Evolutionary conservation across 2,797 vertebrate species (phyloP), one percentile per base, ranked within the genome.

Genomic region (Euphonia xanthogaster): DNA sequence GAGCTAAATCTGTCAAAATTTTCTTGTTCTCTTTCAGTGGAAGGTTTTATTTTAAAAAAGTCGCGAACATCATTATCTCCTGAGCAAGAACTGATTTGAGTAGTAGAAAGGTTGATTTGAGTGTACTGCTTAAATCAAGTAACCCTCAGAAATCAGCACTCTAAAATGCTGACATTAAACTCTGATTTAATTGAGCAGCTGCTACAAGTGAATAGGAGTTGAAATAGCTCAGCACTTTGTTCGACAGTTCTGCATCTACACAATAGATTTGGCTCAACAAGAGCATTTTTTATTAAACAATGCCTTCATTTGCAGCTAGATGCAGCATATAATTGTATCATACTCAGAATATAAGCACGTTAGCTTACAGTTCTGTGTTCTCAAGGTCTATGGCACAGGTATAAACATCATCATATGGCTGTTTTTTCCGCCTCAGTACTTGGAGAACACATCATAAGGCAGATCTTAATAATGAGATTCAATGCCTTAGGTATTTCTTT

Each of bases 111-210:
- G 88, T 85, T 93, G 88, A 96, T 91, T 76, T 86, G 90, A 93
- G 63, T 63, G 51, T 86, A 79, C 45, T 58, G 67, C 88, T 96
- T 92, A 82, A 57, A 92, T 87, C 60, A 84, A 95, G 73, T 88
- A 95, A 92, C 51, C 77, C 73, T 87, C 86, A 93, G 74, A 93
- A 96, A 89, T 89, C 81, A 91, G 89, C 86, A 73, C 90, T 90
- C 54, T 47, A 90, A 95, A 92, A 66, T 67, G 93, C 95, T 96
- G 93, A 94, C 16, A 2, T 95, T 90, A 86, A 95, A 90, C 47
- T 80, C 81, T 53, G 86, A 93, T 93, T 97, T 97, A 97, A 94
- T 95, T 91, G 83, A 95, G 90, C 94, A 94, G 92, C 96, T 95
- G 94, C 93, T 94, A 88, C 80, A 93, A 96, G 80, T 92, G 90